Percentiles rank a stretch among this genome's conserved stretches.
phyloP scores from a whole-genome alignment of 2,888 invertebrate genomes.

The Anoplius nigerrimus region DNA sequence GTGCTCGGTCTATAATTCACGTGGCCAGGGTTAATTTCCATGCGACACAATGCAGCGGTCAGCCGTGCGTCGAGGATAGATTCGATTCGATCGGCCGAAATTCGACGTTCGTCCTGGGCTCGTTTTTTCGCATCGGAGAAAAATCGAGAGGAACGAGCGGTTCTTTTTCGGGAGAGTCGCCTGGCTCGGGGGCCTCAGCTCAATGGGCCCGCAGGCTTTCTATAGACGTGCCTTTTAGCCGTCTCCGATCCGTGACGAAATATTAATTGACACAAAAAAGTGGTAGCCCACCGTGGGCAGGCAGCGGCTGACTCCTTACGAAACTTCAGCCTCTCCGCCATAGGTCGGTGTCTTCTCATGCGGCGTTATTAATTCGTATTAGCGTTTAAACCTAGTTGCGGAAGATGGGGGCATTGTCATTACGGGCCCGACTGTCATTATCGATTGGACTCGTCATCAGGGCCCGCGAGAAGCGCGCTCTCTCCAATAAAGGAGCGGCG shows the following conservation, averaged over 20 bases:
- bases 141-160: constrained; percentile 23
- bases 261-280: constrained; percentile 70
- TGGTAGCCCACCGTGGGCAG: constrained; percentile 36
- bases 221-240: constrained; percentile 52
- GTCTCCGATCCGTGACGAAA: constrained; percentile 65
- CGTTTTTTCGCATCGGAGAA: constrained; percentile 13
- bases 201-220: constrained; percentile 41
- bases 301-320: constrained; percentile 40
- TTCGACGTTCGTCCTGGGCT: no score
- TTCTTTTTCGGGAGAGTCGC: constrained; percentile 17
- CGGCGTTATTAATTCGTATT: constrained; percentile 36
- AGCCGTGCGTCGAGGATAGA: background rate
- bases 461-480: constrained; percentile 20
- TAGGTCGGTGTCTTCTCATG: no score
- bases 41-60: background rate
- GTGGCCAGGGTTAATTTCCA: background rate
- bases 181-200: constrained; percentile 39
- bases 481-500: background rate
- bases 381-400: no score
- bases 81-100: no score
- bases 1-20: no score
- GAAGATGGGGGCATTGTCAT: constrained; percentile 33
- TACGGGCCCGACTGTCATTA: constrained; percentile 38
- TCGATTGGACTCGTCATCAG: constrained; percentile 39
- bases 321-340: constrained; percentile 23